Percentiles rank a stretch among this genome's conserved stretches.
phyloP scores from a whole-genome alignment of 2,888 invertebrate genomes.

The Choreutis nemorana region DNA sequence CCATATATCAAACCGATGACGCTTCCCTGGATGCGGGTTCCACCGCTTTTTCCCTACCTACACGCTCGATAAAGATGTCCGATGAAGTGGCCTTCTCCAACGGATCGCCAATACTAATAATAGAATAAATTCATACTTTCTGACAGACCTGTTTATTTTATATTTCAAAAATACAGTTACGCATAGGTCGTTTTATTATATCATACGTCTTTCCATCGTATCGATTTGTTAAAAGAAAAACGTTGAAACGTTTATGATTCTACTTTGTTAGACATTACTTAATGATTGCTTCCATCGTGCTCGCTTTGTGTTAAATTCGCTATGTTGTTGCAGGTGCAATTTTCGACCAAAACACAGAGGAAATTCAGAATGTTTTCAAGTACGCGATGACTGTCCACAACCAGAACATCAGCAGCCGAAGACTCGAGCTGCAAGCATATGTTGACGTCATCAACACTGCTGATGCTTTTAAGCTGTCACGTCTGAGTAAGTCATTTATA shows the following conservation, averaged over 20 bases:
- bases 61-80: slow-evolving; percentile 34
- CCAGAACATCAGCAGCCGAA: slow-evolving; percentile 77
- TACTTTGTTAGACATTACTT: too few relatives aligned
- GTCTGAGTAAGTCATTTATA: slow-evolving; percentile 84
- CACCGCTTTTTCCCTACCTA: slow-evolving; percentile 28
- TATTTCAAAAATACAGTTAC: too few relatives aligned
- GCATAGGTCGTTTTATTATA: too few relatives aligned
- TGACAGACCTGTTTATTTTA: too few relatives aligned
- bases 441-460: slow-evolving; percentile 93
- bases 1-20: slow-evolving; percentile 46
- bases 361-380: slow-evolving; percentile 92
- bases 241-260: too few relatives aligned
- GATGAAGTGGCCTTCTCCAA: too few relatives aligned
- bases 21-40: slow-evolving; percentile 28
- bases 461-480: slow-evolving; percentile 90
- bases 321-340: slow-evolving; percentile 76
- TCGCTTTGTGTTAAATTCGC: too few relatives aligned
- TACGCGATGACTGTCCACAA: slow-evolving; percentile 89
- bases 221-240: too few relatives aligned
- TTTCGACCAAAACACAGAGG: slow-evolving; percentile 91
- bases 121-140: too few relatives aligned
- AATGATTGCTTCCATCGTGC: too few relatives aligned
- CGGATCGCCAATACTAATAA: too few relatives aligned
- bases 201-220: too few relatives aligned
- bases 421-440: slow-evolving; percentile 87